Evolutionary conservation across 2,797 vertebrate genomes (phyloP).

Genomic region (Gadopsis bispinosus): DNA sequence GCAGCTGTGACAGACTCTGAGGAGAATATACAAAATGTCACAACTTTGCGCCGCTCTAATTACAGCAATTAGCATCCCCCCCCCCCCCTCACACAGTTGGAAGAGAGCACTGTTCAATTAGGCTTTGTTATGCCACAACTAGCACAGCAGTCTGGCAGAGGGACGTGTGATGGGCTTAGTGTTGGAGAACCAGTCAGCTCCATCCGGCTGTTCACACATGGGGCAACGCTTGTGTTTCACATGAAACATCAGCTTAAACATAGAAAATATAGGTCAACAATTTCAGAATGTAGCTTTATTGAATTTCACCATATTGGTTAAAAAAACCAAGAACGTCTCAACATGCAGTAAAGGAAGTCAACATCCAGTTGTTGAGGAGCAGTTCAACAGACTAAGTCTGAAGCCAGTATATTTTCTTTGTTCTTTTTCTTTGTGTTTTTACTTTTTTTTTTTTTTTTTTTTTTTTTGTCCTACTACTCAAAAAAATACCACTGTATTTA

Average conservation of each 20-base stretch:
- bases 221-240: not conserved
- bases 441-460: not conserved
- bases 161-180: slow-evolving; percentile 6
- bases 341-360: slow-evolving; percentile 2
- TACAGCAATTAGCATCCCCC: slow-evolving; percentile 39
- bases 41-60: slow-evolving; percentile 26
- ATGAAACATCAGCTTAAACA: slow-evolving; percentile 8
- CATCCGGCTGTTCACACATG: slow-evolving; percentile 4
- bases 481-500: not conserved
- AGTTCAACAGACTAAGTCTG: not conserved
- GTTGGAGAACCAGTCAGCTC: slow-evolving; percentile 10
- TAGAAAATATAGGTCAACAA: not conserved
- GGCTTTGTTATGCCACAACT: slow-evolving; percentile 34
- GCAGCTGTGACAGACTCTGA: not conserved
- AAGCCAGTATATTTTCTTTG: not conserved
- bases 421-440: not conserved
- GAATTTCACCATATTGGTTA: not conserved
- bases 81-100: slow-evolving; percentile 14
- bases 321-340: not conserved
- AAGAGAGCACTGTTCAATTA: slow-evolving; percentile 22
- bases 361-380: not conserved
- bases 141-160: not conserved
- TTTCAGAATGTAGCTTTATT: not conserved
- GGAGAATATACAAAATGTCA: slow-evolving; percentile 17
- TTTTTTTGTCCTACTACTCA: not conserved